Conservation (phyloP, 53 echinoderm and acorn worm genomes). For the Echinarachnius parma region DNA sequence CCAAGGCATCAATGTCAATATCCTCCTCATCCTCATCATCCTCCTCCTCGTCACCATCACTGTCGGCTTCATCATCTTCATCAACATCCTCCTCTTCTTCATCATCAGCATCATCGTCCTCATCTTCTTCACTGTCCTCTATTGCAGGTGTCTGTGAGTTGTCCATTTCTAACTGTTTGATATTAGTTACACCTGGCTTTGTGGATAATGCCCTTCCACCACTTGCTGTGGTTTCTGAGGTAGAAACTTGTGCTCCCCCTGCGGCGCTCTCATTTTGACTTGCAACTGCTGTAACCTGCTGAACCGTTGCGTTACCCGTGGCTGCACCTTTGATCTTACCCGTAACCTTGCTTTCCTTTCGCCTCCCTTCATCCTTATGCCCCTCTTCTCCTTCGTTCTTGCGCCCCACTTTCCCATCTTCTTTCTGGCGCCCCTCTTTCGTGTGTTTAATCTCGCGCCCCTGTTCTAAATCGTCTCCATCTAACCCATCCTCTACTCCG, state of each 20-base stretch:
- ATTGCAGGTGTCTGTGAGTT: not conserved
- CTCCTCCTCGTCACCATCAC: not conserved
- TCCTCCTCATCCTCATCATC: conserved; percentile 15
- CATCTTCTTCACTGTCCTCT: conserved; percentile 35
- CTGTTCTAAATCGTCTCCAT: not conserved
- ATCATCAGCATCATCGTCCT: conserved; percentile 35
- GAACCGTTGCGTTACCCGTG: too few species aligned
- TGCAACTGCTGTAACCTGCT: too few species aligned
- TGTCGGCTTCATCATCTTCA: not conserved
- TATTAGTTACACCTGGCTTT: too few species aligned
- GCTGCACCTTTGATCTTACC: conserved; percentile 27
- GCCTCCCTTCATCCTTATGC: conserved; percentile 8
- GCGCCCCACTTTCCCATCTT: not conserved
- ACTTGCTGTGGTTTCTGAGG: too few species aligned
- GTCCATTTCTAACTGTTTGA: too few species aligned
- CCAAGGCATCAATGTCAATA: conserved; percentile 16
- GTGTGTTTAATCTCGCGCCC: not conserved
- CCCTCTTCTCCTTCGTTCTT: conserved; percentile 10
- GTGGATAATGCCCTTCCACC: too few species aligned
- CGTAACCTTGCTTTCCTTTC: not conserved
- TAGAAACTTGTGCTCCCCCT: too few species aligned
- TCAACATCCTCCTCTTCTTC: conserved; percentile 16
- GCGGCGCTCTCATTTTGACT: too few species aligned
- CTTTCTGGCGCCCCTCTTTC: not conserved
- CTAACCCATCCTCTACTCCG: not conserved